These are phyloP conservation scores for Tetrapedia diversipes DNA, from an alignment of 2,888 invertebrate genomes.

Conservation along the genomic window DNA sequence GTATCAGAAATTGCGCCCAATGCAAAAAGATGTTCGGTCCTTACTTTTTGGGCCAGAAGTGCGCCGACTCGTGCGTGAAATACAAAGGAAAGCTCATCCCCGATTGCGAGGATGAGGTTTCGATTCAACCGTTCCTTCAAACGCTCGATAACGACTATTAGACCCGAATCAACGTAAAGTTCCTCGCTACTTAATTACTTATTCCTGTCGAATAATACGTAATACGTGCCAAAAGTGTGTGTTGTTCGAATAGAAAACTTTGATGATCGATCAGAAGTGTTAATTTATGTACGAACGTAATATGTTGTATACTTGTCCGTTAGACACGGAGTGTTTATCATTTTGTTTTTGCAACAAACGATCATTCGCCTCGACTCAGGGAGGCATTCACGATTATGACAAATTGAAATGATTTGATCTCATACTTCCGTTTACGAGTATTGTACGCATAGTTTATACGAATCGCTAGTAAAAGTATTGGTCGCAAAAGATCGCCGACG, in stretches of 20 bases:
- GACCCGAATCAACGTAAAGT: conserved; percentile 1
- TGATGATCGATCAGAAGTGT: conserved; percentile 1
- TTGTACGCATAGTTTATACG: background rate
- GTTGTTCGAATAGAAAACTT: conserved; percentile 7
- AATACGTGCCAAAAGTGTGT: conserved; percentile 15
- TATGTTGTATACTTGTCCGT: background rate
- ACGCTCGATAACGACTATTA: conserved; percentile 79
- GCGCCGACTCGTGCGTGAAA: conserved; percentile 93
- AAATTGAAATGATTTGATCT: conserved; percentile 19
- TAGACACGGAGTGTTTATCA: background rate
- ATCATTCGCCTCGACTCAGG: background rate
- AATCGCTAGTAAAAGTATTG: background rate
- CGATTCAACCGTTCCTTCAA: conserved; percentile 91
- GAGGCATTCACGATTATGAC: background rate
- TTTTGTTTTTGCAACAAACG: background rate
- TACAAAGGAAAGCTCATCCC: conserved; percentile 93
- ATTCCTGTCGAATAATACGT: conserved; percentile 14
- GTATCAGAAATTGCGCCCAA: conserved; percentile 94
- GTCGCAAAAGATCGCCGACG: background rate
- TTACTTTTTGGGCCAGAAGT: conserved; percentile 93
- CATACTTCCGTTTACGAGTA: conserved; percentile 1
- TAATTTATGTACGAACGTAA: conserved; percentile 1
- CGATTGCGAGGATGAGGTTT: conserved; percentile 92
- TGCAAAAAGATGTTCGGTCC: conserved; percentile 94
- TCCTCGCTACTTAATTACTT: conserved; percentile 19